Conservation (phyloP, 2,113 vertebrate genomes). For the Tretioscincus oriximinensis region DNA sequence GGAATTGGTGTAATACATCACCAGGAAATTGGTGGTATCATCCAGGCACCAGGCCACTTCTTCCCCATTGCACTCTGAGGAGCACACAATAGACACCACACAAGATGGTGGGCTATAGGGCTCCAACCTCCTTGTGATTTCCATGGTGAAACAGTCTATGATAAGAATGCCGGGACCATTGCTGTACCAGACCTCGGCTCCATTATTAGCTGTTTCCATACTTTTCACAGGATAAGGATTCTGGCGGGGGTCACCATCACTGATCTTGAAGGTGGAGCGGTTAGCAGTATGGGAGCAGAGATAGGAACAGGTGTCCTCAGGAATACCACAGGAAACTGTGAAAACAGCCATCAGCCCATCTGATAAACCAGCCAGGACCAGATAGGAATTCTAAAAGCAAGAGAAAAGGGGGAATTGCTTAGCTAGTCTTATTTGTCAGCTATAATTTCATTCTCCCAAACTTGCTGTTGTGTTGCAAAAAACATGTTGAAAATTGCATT, state of each 20-base stretch:
- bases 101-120: conserved; percentile 78
- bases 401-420: accelerated
- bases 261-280: conserved; percentile 80
- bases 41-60: conserved; percentile 93
- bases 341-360: conserved; percentile 88
- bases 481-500: neutral
- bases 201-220: conserved; percentile 82
- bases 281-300: conserved; percentile 92
- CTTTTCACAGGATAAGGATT: conserved; percentile 82
- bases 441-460: neutral
- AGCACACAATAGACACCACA: conserved; percentile 76
- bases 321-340: conserved; percentile 76
- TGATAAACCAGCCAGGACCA: conserved; percentile 88
- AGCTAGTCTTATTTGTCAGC: neutral
- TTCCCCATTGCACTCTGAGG: conserved; percentile 80
- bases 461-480: neutral
- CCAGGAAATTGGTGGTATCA: conserved; percentile 78
- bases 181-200: conserved; percentile 92
- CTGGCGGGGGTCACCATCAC: conserved; percentile 85
- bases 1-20: conserved; percentile 83
- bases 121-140: conserved; percentile 83
- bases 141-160: conserved; percentile 76
- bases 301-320: conserved; percentile 82
- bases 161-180: conserved; percentile 90
- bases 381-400: conserved; percentile 73